Evolutionary conservation across 2,888 invertebrate species (phyloP), one percentile per base, ranked within the genome.

Genomic region (Cynaeus angustus): DNA sequence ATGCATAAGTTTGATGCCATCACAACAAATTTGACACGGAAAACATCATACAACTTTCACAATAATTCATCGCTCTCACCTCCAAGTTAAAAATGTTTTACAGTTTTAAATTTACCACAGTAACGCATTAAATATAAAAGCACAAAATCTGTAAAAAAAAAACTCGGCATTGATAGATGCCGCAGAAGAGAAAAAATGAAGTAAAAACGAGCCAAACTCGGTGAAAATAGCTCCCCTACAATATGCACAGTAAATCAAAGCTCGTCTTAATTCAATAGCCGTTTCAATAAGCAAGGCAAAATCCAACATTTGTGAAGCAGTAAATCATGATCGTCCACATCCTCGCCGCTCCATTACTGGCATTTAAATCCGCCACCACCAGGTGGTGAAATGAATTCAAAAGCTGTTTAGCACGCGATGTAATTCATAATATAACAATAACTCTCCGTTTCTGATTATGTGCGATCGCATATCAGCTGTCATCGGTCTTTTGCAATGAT

Each of bases 401-500:
- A 53, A 53, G 52, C 53, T 46, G 55, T 56, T 48, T 56, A 65
- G 55, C 55, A 66, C 59, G 67, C 59, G 48, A 62, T 53, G 55
- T 68, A 68, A 68, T 68, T 68, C 55, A 68, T 68, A 53, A 53
- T 53, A 33, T 59, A 46, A 52, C 53, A 61, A 61, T 61, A 50
- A 55, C 38, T 28, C 41, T 52, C 67, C 52, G 53, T 50, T 53
- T 64, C 16, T 48, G 62, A 48, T 66, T 21, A 65, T 46, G 48
- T 58, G 41, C 50, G 53, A 68, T 68, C 56, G 56, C 53, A 33
- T 62, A 62, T 68, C 64, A 69, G 50, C 56, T 56, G 58, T 69
- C 68, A 69, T 58, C 62, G 68, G 38, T 13, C 9, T 48, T 69
- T 50, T 43, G 62, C 48, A 66, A 21, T 68, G 68, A 62, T 68